Percentiles rank a stretch among this genome's conserved stretches.
phyloP scores from a whole-genome alignment of 1,140 invertebrate genomes.

The Campoletis sonorensis region DNA sequence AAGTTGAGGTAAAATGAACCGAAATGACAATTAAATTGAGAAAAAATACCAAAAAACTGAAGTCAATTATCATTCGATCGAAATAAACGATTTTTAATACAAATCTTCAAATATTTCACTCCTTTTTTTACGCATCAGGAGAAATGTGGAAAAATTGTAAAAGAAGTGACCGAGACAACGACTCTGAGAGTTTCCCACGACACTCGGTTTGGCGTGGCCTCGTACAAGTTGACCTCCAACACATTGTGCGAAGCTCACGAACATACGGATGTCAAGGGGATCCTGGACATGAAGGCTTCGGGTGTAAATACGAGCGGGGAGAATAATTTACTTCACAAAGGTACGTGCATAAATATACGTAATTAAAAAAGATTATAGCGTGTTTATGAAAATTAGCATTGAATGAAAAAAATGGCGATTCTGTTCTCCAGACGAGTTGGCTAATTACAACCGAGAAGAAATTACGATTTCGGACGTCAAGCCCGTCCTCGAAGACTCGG shows the following conservation, averaged over 20 bases:
- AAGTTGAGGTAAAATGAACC: conserved; percentile 44
- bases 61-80: too few species aligned
- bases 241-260: conserved; percentile 70
- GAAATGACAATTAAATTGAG: too few species aligned
- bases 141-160: conserved; percentile 72
- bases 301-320: conserved; percentile 19
- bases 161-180: conserved; percentile 79
- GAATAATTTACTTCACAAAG: conserved; percentile 22
- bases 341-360: not conserved
- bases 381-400: not conserved
- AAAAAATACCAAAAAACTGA: too few species aligned
- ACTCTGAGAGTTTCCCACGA: conserved; percentile 77
- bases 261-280: conserved; percentile 60
- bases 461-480: conserved; percentile 41
- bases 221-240: conserved; percentile 77
- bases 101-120: not conserved
- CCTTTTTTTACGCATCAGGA: conserved; percentile 61
- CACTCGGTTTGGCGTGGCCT: conserved; percentile 75
- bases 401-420: not conserved
- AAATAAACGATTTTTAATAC: not conserved
- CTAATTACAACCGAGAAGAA: conserved; percentile 44
- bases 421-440: conserved; percentile 21
- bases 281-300: conserved; percentile 57
- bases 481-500: conserved; percentile 16
- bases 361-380: not conserved